Percentiles rank a stretch among this genome's conserved stretches.
Evolutionary conservation across 2,113 vertebrate species (phyloP).

Genomic region (Antennarius striatus): DNA sequence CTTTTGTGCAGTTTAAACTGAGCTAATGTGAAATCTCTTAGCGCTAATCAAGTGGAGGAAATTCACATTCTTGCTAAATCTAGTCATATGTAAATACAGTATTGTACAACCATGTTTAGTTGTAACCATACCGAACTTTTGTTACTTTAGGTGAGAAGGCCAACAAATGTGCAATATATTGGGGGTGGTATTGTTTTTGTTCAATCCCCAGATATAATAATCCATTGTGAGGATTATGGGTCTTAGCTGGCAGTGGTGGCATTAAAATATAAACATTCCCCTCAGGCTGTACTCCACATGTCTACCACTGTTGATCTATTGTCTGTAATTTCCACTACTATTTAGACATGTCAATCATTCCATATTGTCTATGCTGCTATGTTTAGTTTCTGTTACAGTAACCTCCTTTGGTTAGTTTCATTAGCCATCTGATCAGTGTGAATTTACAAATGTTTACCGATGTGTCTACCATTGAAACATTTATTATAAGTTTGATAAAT

Average conservation of each 20-base stretch:
- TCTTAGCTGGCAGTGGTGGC: conserved; percentile 16
- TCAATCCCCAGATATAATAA: conserved; percentile 40
- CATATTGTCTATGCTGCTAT: not conserved
- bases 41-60: conserved; percentile 13
- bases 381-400: too few species aligned
- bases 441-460: not conserved
- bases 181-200: conserved; percentile 46
- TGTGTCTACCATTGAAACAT: not conserved
- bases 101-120: too few species aligned
- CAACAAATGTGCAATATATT: conserved; percentile 27
- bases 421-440: not conserved
- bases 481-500: too few species aligned
- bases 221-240: conserved; percentile 27
- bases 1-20: not conserved
- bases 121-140: conserved; percentile 1
- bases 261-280: conserved; percentile 6
- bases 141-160: conserved; percentile 37
- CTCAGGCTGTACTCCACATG: conserved; percentile 31
- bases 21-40: not conserved
- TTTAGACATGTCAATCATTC: not conserved
- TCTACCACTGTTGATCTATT: conserved; percentile 17
- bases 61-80: not conserved
- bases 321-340: conserved; percentile 1
- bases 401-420: not conserved
- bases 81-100: not conserved